phyloP scores from a whole-genome alignment of 2,113 vertebrate species.

The Okapia johnstoni region DNA sequence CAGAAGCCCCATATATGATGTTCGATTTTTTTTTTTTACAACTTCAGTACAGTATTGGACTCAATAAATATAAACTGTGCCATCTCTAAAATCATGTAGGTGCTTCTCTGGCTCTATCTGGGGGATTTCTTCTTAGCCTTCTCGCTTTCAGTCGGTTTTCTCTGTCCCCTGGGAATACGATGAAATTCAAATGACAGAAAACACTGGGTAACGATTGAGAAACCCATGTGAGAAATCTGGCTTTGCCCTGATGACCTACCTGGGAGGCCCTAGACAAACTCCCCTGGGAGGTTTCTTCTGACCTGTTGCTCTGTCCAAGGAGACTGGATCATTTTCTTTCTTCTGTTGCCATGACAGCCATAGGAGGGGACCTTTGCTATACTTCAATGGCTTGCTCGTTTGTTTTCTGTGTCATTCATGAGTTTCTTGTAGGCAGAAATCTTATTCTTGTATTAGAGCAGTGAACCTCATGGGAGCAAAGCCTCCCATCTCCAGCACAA shows the following conservation, averaged over 20 bases:
- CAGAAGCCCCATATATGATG: background rate
- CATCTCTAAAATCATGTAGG: background rate
- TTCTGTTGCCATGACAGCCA: background rate
- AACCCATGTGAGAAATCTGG: background rate
- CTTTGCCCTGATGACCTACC: background rate
- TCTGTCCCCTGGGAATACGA: background rate
- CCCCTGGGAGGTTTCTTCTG: background rate
- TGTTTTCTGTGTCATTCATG: background rate
- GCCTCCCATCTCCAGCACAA: background rate
- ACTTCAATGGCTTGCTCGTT: background rate
- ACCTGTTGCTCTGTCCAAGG: background rate
- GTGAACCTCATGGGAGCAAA: background rate
- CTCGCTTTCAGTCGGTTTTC: background rate
- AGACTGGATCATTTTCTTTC: background rate
- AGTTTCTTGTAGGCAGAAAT: background rate
- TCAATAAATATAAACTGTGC: background rate
- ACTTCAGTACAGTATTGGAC: background rate
- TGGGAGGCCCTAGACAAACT: background rate
- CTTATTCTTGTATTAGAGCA: background rate
- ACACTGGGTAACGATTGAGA: background rate
- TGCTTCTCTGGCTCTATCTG: background rate
- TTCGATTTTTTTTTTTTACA: background rate
- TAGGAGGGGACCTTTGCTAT: background rate
- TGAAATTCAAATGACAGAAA: background rate
- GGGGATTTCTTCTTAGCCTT: background rate